These are phyloP conservation scores for Urocitellus parryii DNA, from an alignment of 2,113 vertebrate species.

Conservation along the genomic window DNA sequence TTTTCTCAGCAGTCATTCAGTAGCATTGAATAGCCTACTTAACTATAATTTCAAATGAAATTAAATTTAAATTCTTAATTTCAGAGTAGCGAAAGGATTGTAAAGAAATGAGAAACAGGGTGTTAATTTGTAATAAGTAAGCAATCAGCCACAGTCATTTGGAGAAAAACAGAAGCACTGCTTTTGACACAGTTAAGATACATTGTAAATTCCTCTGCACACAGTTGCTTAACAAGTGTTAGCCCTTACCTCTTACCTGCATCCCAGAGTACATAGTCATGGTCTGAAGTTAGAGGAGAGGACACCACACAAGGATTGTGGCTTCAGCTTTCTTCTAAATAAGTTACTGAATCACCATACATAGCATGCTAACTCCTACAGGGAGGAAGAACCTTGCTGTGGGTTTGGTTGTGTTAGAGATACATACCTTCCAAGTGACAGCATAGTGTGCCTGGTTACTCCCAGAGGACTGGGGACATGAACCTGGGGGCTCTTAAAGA, in stretches of 20 bases:
- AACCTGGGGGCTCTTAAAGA: constrained; percentile 29
- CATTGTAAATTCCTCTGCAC: neutral
- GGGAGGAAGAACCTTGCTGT: neutral
- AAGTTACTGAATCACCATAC: constrained; percentile 24
- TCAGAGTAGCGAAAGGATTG: neutral
- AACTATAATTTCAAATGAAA: neutral
- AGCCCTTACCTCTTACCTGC: neutral
- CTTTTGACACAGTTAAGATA: neutral
- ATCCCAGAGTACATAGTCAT: constrained; percentile 15
- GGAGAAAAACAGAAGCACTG: constrained; percentile 19
- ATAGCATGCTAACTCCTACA: neutral
- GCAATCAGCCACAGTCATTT: neutral
- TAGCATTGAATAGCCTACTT: neutral
- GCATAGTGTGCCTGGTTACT: neutral
- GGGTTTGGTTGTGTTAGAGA: constrained; percentile 1
- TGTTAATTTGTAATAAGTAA: constrained; percentile 30
- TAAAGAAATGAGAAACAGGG: constrained; percentile 6
- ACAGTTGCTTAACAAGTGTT: neutral
- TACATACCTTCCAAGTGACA: constrained; percentile 54
- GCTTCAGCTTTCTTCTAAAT: constrained; percentile 54
- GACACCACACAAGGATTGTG: constrained; percentile 24
- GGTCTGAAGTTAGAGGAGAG: constrained; percentile 1
- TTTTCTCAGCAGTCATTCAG: neutral
- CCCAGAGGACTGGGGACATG: neutral
- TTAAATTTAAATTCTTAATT: neutral